Base-by-base conservation (phyloP, 2,888 invertebrate species). In the Ellobium chinense region DNA sequence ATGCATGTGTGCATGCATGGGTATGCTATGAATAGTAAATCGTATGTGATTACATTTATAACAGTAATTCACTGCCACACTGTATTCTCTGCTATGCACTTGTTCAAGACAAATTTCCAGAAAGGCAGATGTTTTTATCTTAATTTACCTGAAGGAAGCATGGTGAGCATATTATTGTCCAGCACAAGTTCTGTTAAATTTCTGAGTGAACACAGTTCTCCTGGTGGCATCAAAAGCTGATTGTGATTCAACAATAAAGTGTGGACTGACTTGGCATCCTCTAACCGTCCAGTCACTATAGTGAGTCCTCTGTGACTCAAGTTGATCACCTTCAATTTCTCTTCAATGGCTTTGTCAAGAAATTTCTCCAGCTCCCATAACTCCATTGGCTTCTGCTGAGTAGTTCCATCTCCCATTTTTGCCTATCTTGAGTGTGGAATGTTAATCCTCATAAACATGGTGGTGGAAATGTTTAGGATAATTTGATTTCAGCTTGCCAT, bases 141-240 rank as follows among this genome's bases (percentile, higher is more conserved):
- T n/a, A n/a, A n/a, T n/a, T 72, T 66, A 77, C 81, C 76, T 77
- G 81, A 72, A 5, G 92, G 92, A 39, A 92, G 79, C 87, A 92
- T 88, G 2, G 92, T 91, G 31, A 92, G 85, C 78, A 88, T 88
- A 76, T 92, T 92, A 84, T 91, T 88, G 82, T 92, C 91, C 39
- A 92, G 84, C 5, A 89, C 86, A 4, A 92, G 84, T 80, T 92
- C 91, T 68, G 89, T 87, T 34, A 92, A 78, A 5, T 84, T 84
- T 9, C 80, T 36, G 60, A 91, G 83, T n/a, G 78, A 70, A 18
- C 83, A 85, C 5, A 92, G 76, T 76, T 92, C 92, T 27, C 87
- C 83, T 1, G 92, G 92, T 24, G 92, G 91, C 89, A 92, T 89
- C 62, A 92, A 65, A 36, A 92, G 85, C 31, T 89, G 85, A 81